These are phyloP conservation scores for Oscheius sp. DNA, from an alignment of 2,888 invertebrate species.

Conservation along the genomic window DNA sequence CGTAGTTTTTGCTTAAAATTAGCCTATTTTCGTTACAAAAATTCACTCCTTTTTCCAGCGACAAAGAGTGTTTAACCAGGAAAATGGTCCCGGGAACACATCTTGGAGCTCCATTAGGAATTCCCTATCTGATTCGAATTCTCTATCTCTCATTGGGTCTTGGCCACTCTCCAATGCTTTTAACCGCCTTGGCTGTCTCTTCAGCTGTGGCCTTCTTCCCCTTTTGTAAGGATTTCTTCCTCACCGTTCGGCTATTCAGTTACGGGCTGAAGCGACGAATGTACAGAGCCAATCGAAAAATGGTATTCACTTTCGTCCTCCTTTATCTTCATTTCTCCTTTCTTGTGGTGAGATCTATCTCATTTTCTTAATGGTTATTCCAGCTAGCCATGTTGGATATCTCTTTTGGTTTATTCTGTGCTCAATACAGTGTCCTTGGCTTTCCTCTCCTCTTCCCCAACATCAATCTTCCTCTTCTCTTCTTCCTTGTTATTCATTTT, in stretches of 20 bases:
- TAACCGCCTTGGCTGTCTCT: constrained; percentile 41
- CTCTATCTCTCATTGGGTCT: constrained; percentile 30
- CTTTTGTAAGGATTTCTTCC: constrained; percentile 42
- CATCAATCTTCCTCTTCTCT: constrained; percentile 45
- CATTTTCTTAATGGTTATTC: not conserved
- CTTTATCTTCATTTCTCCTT: constrained; percentile 49
- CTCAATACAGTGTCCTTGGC: constrained; percentile 38
- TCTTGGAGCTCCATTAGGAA: constrained; percentile 42
- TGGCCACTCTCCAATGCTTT: constrained; percentile 35
- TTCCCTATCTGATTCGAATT: constrained; percentile 44
- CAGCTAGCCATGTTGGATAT: constrained; percentile 32
- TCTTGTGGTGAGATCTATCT: constrained; percentile 36
- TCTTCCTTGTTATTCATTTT: constrained; percentile 38
- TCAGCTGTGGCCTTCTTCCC: constrained; percentile 49
- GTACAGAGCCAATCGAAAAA: constrained; percentile 40
- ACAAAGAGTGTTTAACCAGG: constrained; percentile 38
- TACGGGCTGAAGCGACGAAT: constrained; percentile 30
- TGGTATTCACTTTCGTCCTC: constrained; percentile 35
- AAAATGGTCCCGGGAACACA: constrained; percentile 39
- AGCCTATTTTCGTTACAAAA: not conserved
- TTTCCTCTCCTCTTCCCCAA: constrained; percentile 50
- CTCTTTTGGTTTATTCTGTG: constrained; percentile 47
- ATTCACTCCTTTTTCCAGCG: constrained; percentile 25
- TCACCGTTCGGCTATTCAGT: constrained; percentile 16
- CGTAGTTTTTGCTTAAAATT: too few relatives aligned